Conservation (phyloP, 1,140 invertebrate genomes). For the Thaumetopoea pityocampa region DNA sequence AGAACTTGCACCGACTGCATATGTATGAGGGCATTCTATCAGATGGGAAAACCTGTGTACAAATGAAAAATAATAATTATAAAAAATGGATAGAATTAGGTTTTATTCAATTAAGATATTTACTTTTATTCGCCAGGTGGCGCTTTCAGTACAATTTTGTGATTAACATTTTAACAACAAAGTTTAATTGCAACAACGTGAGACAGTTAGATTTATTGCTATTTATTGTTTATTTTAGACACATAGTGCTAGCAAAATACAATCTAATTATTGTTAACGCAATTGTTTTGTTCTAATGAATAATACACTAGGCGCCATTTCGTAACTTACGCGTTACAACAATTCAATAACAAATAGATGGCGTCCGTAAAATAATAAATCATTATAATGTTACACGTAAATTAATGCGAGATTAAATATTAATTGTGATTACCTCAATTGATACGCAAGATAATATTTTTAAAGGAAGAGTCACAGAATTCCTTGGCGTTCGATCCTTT, state of each 20-base stretch:
- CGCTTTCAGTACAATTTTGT: conserved; percentile 25
- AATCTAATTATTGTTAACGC: no score
- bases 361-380: conserved; percentile 31
- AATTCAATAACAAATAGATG: no score
- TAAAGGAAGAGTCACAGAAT: conserved; percentile 79
- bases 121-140: conserved; percentile 37
- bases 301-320: no score
- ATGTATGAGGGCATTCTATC: conserved; percentile 85
- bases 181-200: no score
- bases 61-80: conserved; percentile 16
- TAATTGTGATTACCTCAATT: conserved; percentile 80
- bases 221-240: no score
- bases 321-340: no score
- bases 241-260: no score
- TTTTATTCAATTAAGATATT: not conserved
- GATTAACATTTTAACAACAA: no score
- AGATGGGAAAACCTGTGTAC: conserved; percentile 80
- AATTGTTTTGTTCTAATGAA: no score
- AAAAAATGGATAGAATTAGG: conserved; percentile 9
- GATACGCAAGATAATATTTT: conserved; percentile 86
- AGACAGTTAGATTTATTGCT: no score
- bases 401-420: not conserved
- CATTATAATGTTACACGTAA: not conserved
- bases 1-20: conserved; percentile 80
- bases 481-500: conserved; percentile 73